phyloP scores from a whole-genome alignment of 2,888 invertebrate genomes.

The Polydrusus tereticollis region DNA sequence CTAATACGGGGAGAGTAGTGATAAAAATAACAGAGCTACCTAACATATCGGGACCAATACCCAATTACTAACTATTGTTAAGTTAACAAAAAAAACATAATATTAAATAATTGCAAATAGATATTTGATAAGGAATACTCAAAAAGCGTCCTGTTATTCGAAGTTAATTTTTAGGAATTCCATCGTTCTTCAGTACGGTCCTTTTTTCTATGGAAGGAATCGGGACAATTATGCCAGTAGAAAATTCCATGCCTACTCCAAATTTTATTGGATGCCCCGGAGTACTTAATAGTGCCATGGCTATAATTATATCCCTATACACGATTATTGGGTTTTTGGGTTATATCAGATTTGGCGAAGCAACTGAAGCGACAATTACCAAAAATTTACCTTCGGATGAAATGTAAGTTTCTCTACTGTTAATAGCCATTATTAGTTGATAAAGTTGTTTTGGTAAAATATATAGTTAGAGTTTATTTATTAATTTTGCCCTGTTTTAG shows the following conservation, averaged over 20 bases:
- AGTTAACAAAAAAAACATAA: too few relatives aligned
- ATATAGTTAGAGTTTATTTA: too few relatives aligned
- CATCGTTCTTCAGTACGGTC: conserved; percentile 94
- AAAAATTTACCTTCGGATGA: conserved; percentile 80
- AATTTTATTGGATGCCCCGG: conserved; percentile 87
- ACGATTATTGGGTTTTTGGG: conserved; percentile 91
- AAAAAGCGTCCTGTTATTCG: too few relatives aligned
- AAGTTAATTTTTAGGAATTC: conserved; percentile 64
- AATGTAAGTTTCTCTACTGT: conserved; percentile 71
- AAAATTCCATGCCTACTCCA: conserved; percentile 89
- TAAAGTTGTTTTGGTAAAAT: too few relatives aligned
- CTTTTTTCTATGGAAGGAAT: conserved; percentile 98
- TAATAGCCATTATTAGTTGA: background rate
- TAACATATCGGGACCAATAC: too few relatives aligned
- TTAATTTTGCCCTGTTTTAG: conserved; percentile 64
- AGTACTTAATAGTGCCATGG: conserved; percentile 90
- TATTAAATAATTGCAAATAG: too few relatives aligned
- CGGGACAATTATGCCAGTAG: conserved; percentile 94
- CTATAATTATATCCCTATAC: conserved; percentile 83
- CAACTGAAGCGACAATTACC: conserved; percentile 82
- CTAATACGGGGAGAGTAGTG: too few relatives aligned
- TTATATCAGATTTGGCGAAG: conserved; percentile 85
- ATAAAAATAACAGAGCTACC: too few relatives aligned
- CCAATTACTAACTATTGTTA: too few relatives aligned
- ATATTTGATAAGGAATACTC: too few relatives aligned